Conservation (phyloP, 64 coral and sea anemone genomes). For the Pocillopora damicornis region DNA sequence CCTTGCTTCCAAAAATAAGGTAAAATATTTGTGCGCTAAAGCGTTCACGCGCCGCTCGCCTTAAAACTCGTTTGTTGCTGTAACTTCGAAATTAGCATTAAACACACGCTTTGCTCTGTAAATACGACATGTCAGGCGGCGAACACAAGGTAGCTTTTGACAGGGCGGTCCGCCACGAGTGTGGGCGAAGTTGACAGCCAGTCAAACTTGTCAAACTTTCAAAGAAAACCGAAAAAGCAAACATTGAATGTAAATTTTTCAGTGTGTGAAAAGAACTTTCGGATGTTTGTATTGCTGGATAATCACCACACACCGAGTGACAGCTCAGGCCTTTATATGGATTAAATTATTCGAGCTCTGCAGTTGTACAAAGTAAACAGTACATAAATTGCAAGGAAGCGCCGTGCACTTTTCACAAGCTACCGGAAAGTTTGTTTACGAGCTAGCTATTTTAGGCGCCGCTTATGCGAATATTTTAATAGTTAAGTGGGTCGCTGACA, state of each 20-base stretch:
- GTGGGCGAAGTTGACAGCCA: constrained; percentile 56
- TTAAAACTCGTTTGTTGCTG: constrained; percentile 24
- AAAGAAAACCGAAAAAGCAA: constrained; percentile 77
- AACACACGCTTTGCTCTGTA: constrained; percentile 55
- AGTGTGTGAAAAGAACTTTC: constrained; percentile 75
- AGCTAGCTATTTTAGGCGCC: constrained; percentile 33
- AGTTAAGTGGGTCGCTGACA: constrained; percentile 34
- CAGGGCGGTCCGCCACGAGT: constrained; percentile 26
- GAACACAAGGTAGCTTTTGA: constrained; percentile 52
- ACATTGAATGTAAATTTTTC: constrained; percentile 73
- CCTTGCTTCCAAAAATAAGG: not conserved
- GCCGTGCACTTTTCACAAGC: constrained; percentile 44
- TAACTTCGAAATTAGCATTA: constrained; percentile 58
- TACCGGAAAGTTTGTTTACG: constrained; percentile 53
- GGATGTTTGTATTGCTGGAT: constrained; percentile 71
- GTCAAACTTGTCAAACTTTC: constrained; percentile 63
- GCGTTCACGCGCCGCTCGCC: constrained; percentile 13
- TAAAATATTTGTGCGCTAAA: constrained; percentile 1
- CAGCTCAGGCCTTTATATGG: constrained; percentile 56
- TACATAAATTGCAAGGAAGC: constrained; percentile 57
- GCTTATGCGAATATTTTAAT: constrained; percentile 44
- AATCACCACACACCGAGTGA: constrained; percentile 57
- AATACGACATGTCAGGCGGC: constrained; percentile 68
- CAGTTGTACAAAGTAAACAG: constrained; percentile 41
- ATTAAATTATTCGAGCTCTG: constrained; percentile 72